Percentiles rank a stretch among this genome's conserved stretches.
These are phyloP conservation scores for Pogoniulus pusillus DNA, from an alignment of 2,797 vertebrate genomes.

Conservation along the genomic window DNA sequence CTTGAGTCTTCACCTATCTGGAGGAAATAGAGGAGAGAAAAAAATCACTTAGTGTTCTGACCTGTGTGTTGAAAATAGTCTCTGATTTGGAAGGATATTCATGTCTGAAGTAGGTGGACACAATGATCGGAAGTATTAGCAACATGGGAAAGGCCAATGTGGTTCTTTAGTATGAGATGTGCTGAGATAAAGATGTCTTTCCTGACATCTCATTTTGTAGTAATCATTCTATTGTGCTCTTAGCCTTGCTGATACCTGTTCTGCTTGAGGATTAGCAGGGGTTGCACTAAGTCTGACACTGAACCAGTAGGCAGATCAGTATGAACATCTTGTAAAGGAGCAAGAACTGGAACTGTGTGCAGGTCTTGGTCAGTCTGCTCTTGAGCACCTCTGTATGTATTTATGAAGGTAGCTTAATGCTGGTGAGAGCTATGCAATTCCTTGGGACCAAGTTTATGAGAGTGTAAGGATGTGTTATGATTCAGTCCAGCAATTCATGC, in stretches of 20 bases:
- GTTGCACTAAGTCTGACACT: background rate
- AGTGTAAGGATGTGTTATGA: background rate
- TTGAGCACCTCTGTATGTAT: background rate
- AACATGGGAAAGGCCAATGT: constrained; percentile 5
- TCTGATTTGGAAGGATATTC: constrained; percentile 13
- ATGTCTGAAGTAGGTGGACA: constrained; percentile 15
- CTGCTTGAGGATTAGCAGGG: background rate
- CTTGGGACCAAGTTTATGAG: background rate
- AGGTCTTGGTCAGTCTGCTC: background rate
- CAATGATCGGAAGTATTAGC: background rate
- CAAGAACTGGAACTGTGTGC: background rate
- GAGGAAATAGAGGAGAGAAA: background rate
- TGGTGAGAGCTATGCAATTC: background rate
- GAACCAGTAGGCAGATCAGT: background rate
- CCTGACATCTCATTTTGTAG: background rate
- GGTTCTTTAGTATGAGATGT: background rate
- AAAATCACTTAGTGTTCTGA: background rate
- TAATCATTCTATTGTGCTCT: background rate
- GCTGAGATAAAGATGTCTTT: constrained; percentile 9
- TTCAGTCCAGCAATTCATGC: background rate
- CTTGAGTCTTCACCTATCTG: background rate
- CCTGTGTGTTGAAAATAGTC: too few relatives aligned
- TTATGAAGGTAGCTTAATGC: background rate
- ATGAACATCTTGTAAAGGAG: background rate
- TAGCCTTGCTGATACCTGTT: background rate